Conservation (phyloP, 2,888 invertebrate species). For the Diachrysia chrysitis region DNA sequence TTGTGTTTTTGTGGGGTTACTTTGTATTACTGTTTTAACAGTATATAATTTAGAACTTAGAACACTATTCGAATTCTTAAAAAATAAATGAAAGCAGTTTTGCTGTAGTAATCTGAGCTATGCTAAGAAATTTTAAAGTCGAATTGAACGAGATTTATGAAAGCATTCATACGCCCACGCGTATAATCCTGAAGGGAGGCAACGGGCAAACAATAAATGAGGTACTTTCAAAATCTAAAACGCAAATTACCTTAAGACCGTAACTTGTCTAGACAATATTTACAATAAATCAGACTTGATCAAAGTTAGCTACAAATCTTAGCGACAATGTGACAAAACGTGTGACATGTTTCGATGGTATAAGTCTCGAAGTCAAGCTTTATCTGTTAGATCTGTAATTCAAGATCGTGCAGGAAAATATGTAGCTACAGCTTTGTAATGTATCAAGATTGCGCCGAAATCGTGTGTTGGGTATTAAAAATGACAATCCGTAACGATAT, state of each 20-base stretch:
- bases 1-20: slow-evolving; percentile 27
- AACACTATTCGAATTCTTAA: slow-evolving; percentile 16
- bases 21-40: slow-evolving; percentile 20
- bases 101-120: slow-evolving; percentile 26
- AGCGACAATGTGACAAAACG: slow-evolving; percentile 46
- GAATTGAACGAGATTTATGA: slow-evolving; percentile 41
- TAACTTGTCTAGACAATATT: slow-evolving; percentile 56
- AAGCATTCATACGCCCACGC: slow-evolving; percentile 34
- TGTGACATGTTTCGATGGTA: slow-evolving; percentile 36
- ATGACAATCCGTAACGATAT: slow-evolving; percentile 38
- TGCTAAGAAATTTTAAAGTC: slow-evolving; percentile 43
- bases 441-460: slow-evolving; percentile 75
- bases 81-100: slow-evolving; percentile 24
- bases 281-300: slow-evolving; percentile 51
- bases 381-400: slow-evolving; percentile 73
- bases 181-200: slow-evolving; percentile 35
- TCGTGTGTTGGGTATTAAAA: slow-evolving; percentile 80
- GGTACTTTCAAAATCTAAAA: slow-evolving; percentile 50
- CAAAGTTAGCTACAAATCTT: slow-evolving; percentile 26
- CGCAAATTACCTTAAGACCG: slow-evolving; percentile 44
- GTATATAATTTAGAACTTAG: slow-evolving; percentile 19
- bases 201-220: slow-evolving; percentile 51
- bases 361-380: slow-evolving; percentile 49
- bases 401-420: slow-evolving; percentile 79
- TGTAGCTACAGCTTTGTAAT: slow-evolving; percentile 56